Percentiles rank a stretch among this genome's conserved stretches.
phyloP scores from a whole-genome alignment of 2,888 invertebrate species.

The Tupiocoris notatus region DNA sequence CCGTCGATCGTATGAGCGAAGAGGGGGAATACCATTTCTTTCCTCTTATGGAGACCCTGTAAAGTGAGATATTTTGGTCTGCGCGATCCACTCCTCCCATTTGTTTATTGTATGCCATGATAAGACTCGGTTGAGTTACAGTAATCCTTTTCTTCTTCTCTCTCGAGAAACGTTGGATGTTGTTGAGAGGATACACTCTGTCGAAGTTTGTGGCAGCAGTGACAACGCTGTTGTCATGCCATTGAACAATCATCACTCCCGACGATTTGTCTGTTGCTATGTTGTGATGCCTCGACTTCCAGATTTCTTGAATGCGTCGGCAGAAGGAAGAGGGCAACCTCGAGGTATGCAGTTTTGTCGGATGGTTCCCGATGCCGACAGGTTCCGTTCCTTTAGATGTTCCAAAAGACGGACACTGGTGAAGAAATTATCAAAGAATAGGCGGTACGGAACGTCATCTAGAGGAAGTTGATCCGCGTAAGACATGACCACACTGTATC shows the following conservation, averaged over 20 bases:
- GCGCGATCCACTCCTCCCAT: conserved; percentile 35
- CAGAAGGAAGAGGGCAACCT: conserved; percentile 15
- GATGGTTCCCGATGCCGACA: conserved; percentile 27
- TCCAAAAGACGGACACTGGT: conserved; percentile 12
- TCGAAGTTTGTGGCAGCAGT: conserved; percentile 27
- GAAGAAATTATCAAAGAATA: conserved; percentile 24
- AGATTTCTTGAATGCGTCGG: conserved; percentile 11
- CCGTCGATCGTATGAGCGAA: conserved; percentile 4
- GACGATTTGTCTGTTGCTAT: conserved; percentile 1
- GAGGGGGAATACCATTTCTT: conserved; percentile 49
- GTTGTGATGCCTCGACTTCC: conserved; percentile 3
- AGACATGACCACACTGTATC: conserved; percentile 21
- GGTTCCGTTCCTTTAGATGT: neutral
- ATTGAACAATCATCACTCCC: conserved; percentile 26
- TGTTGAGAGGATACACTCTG: neutral
- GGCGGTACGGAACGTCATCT: conserved; percentile 1
- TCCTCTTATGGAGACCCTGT: conserved; percentile 49
- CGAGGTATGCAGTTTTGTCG: neutral
- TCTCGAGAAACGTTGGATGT: conserved; percentile 14
- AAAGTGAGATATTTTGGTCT: conserved; percentile 40
- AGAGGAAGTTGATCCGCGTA: conserved; percentile 6
- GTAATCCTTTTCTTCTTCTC: conserved; percentile 21
- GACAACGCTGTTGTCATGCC: conserved; percentile 42
- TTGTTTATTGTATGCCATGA: neutral
- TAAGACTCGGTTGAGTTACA: conserved; percentile 3